These are phyloP conservation scores for Fulica atra DNA, from an alignment of 2,113 vertebrate genomes.

Conservation along the genomic window DNA sequence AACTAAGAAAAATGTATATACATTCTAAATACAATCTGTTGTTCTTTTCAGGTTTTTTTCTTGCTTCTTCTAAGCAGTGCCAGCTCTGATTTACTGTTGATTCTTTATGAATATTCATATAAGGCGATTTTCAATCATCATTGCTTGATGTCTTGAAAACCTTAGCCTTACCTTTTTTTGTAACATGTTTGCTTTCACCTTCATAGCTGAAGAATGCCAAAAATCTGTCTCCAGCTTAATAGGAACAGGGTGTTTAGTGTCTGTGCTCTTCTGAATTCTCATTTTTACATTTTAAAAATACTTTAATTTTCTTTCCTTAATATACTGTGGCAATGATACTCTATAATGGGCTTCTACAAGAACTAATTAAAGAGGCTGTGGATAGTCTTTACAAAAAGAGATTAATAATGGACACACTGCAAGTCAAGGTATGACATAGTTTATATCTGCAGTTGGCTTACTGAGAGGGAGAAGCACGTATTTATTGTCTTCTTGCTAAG, in stretches of 20 bases:
- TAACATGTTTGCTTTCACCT: background rate
- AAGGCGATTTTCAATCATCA: background rate
- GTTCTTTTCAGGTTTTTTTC: background rate
- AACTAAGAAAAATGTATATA: too few relatives aligned
- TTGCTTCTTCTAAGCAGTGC: background rate
- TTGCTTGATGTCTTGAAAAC: background rate
- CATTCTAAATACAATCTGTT: background rate
- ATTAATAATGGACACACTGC: background rate
- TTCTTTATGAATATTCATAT: background rate
- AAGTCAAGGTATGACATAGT: background rate
- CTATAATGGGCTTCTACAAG: background rate
- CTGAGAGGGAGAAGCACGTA: background rate
- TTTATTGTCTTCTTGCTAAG: background rate
- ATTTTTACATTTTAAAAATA: background rate
- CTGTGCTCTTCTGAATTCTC: background rate
- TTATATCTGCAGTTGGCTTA: background rate
- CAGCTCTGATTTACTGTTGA: background rate
- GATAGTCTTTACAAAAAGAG: background rate
- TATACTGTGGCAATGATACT: background rate
- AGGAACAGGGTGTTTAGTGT: background rate
- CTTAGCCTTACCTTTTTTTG: background rate
- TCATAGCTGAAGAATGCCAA: background rate
- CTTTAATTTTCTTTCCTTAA: background rate
- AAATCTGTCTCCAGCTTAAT: background rate
- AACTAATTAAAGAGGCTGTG: background rate